Conservation (phyloP, 2,797 vertebrate species). For the Merluccius polli region DNA sequence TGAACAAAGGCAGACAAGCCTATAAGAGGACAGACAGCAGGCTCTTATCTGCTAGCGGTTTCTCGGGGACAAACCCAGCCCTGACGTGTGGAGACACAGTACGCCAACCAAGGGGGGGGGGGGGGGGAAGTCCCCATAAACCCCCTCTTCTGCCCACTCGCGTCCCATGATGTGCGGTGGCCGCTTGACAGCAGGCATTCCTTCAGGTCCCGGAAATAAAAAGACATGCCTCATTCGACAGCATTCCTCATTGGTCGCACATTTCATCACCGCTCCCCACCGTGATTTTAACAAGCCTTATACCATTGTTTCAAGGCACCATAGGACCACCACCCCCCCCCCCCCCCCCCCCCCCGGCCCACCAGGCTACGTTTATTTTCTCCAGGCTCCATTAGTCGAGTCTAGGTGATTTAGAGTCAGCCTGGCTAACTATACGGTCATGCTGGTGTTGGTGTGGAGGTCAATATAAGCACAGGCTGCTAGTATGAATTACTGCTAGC, state of each 20-base stretch:
- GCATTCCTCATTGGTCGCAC: constrained; percentile 67
- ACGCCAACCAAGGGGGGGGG: constrained; percentile 54
- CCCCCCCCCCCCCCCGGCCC: neutral
- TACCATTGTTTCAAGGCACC: neutral
- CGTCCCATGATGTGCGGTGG: neutral
- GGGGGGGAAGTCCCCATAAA: constrained; percentile 47
- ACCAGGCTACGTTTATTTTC: neutral
- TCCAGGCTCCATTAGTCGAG: neutral
- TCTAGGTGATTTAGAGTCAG: neutral
- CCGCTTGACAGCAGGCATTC: constrained; percentile 53
- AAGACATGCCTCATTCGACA: constrained; percentile 54
- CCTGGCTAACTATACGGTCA: neutral
- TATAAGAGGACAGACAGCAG: constrained; percentile 50
- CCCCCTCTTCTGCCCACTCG: constrained; percentile 19
- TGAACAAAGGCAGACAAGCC: constrained; percentile 47
- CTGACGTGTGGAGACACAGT: constrained; percentile 53
- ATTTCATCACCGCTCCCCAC: constrained; percentile 43
- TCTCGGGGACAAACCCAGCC: constrained; percentile 33
- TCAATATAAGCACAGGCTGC: neutral
- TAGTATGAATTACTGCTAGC: neutral
- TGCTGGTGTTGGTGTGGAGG: neutral
- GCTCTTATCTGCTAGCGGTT: constrained; percentile 57
- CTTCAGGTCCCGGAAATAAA: constrained; percentile 48
- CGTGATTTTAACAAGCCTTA: neutral
- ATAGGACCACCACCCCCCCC: neutral